Percentiles rank a stretch among this genome's conserved stretches.
These are phyloP conservation scores for Melolontha melolontha DNA, from an alignment of 2,888 invertebrate genomes.

Conservation along the genomic window DNA sequence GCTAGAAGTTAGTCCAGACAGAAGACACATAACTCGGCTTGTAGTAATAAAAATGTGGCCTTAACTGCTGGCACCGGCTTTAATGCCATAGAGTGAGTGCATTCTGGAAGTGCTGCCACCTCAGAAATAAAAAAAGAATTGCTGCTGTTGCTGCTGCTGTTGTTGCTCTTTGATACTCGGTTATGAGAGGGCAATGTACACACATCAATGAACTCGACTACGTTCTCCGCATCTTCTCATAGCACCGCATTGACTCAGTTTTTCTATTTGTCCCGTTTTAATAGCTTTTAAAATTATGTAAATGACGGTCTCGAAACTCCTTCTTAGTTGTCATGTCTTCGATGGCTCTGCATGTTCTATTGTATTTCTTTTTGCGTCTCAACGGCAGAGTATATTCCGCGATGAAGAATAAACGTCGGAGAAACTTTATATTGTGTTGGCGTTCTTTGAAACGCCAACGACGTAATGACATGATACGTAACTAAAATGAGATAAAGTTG, in stretches of 20 bases:
- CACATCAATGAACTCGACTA: constrained; percentile 47
- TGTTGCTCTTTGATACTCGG: constrained; percentile 31
- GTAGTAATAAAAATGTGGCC: constrained; percentile 54
- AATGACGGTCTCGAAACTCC: constrained; percentile 37
- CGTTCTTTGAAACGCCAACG: constrained; percentile 2
- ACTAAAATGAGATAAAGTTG: neutral
- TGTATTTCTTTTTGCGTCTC: constrained; percentile 1
- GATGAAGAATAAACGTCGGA: neutral
- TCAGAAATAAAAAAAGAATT: constrained; percentile 45
- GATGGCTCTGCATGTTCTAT: constrained; percentile 4
- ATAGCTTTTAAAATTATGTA: constrained; percentile 44
- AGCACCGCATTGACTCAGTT: constrained; percentile 41
- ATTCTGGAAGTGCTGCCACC: constrained; percentile 45
- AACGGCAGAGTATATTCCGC: neutral
- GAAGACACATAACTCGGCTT: constrained; percentile 54
- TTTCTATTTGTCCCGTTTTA: constrained; percentile 44
- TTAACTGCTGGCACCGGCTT: constrained; percentile 53
- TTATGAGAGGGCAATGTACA: constrained; percentile 46
- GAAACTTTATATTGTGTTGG: neutral
- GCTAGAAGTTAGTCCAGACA: constrained; percentile 51
- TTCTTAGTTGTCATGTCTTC: constrained; percentile 26
- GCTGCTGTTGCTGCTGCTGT: constrained; percentile 19
- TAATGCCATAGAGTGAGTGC: constrained; percentile 47
- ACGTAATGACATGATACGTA: neutral
- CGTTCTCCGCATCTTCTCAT: constrained; percentile 43